Conservation (phyloP, 2,113 vertebrate species). For the Burhinus oedicnemus region DNA sequence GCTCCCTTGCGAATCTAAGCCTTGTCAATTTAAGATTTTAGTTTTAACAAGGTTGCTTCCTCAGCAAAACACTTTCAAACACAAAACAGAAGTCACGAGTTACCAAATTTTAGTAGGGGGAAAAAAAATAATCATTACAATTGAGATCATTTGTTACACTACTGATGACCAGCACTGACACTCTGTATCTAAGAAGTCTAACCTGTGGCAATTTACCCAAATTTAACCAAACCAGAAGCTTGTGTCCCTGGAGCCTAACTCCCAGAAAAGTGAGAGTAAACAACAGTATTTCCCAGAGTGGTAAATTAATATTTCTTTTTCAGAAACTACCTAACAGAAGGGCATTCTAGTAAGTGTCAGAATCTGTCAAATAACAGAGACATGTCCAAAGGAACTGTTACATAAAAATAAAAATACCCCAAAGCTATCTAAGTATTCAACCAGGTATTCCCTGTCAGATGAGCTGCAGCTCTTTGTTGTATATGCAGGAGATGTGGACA, state of each 20-base stretch:
- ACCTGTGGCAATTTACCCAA: neutral
- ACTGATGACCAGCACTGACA: neutral
- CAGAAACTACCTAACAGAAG: neutral
- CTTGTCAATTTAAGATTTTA: neutral
- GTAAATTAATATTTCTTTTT: neutral
- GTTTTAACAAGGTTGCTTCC: neutral
- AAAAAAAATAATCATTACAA: neutral
- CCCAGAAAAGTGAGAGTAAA: neutral
- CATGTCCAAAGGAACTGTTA: neutral
- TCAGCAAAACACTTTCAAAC: neutral
- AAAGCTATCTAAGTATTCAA: neutral
- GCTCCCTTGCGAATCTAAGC: neutral
- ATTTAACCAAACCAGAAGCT: neutral
- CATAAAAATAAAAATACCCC: neutral
- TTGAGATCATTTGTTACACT: rapidly evolving
- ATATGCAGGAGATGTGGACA: rapidly evolving
- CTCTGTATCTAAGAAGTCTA: neutral
- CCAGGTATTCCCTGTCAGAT: neutral
- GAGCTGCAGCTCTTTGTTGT: neutral
- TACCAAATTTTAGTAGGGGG: neutral
- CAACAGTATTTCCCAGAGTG: neutral
- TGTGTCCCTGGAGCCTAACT: neutral
- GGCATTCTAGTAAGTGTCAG: neutral
- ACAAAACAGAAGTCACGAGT: neutral
- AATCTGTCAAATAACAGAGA: neutral